Evolutionary conservation across 2,113 vertebrate genomes (phyloP).

Genomic region (Hippocampus abdominalis): DNA sequence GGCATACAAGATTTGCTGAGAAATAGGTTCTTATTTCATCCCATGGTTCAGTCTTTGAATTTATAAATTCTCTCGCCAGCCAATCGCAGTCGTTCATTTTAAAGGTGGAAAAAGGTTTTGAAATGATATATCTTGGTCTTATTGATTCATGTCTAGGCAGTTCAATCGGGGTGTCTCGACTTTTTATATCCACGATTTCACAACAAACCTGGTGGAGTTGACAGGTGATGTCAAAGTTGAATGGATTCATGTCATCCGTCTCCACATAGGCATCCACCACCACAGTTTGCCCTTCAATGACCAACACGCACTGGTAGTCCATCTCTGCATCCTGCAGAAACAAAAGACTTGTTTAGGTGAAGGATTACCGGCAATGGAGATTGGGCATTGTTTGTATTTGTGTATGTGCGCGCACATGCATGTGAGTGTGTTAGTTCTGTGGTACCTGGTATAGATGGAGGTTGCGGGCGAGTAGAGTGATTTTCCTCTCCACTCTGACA

Average conservation of each 20-base stretch:
- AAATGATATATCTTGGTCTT: too few relatives aligned
- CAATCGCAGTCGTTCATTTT: too few relatives aligned
- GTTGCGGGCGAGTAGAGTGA: conserved; percentile 84
- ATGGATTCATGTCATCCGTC: conserved; percentile 73
- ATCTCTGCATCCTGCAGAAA: conserved; percentile 78
- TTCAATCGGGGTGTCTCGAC: neutral
- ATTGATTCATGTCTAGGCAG: neutral
- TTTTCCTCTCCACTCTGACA: conserved; percentile 80
- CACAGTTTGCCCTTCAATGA: conserved; percentile 85
- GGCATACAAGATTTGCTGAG: too few relatives aligned
- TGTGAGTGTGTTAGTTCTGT: neutral
- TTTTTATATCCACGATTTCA: neutral
- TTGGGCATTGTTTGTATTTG: neutral
- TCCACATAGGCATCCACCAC: conserved; percentile 84
- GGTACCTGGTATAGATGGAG: conserved; percentile 89
- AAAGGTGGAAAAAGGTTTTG: too few relatives aligned
- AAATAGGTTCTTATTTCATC: too few relatives aligned
- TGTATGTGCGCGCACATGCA: neutral
- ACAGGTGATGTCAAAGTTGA: conserved; percentile 83
- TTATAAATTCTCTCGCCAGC: too few relatives aligned
- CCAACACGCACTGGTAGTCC: conserved; percentile 87
- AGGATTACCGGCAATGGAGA: neutral
- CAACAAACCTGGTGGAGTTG: conserved; percentile 81
- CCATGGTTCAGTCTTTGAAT: too few relatives aligned
- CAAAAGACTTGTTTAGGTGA: neutral